These are phyloP conservation scores for Meandrusa payeni DNA, from an alignment of 2,888 invertebrate species.

Conservation along the genomic window DNA sequence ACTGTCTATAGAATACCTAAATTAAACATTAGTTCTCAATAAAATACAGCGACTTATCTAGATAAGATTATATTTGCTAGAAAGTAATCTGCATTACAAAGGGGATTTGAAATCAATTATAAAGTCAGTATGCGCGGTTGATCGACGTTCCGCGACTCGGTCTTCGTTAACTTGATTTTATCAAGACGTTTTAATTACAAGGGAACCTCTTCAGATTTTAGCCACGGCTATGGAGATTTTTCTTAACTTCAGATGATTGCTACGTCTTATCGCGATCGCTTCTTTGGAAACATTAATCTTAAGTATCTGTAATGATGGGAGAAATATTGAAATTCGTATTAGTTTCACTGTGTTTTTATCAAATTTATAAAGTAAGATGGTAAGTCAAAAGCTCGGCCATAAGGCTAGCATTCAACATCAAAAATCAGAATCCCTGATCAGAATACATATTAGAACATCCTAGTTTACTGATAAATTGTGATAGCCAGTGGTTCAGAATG, in stretches of 20 bases:
- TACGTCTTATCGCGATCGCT: conserved; percentile 46
- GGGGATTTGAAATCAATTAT: conserved; percentile 76
- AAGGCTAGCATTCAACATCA: too few species aligned
- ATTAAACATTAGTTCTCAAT: too few species aligned
- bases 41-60: too few species aligned
- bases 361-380: too few species aligned
- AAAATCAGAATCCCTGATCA: too few species aligned
- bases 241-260: conserved; percentile 52
- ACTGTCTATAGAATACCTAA: too few species aligned
- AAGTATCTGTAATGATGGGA: conserved; percentile 28
- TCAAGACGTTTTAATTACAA: conserved; percentile 72
- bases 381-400: too few species aligned
- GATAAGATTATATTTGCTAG: neutral
- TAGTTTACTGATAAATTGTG: too few species aligned
- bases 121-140: conserved; percentile 47
- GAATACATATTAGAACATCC: too few species aligned
- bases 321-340: neutral
- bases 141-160: conserved; percentile 67
- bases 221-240: conserved; percentile 65
- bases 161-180: conserved; percentile 79
- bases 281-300: conserved; percentile 50
- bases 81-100: conserved; percentile 44
- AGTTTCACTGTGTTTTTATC: neutral
- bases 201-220: conserved; percentile 62
- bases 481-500: too few species aligned